phyloP scores from a whole-genome alignment of 2,888 invertebrate species.

The Dasysyrphus albostriatus region DNA sequence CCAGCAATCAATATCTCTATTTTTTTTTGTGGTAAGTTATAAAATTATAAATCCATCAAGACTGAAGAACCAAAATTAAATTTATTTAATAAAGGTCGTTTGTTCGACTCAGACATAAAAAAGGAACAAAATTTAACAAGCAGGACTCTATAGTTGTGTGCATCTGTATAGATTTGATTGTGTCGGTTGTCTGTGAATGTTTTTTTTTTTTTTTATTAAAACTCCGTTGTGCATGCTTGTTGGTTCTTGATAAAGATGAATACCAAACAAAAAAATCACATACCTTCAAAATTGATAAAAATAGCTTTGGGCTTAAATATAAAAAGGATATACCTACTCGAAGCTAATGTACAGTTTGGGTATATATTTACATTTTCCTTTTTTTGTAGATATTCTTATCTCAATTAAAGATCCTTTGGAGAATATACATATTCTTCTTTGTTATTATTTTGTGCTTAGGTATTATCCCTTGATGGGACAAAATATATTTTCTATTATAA shows the following conservation, averaged over 20 bases:
- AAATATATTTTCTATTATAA: slow-evolving; percentile 8
- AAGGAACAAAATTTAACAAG: slow-evolving; percentile 49
- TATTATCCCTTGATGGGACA: slow-evolving; percentile 1
- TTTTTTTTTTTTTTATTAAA: slow-evolving; percentile 17
- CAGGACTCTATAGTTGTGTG: neutral
- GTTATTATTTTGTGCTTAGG: neutral
- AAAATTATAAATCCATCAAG: slow-evolving; percentile 49
- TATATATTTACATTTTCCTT: neutral
- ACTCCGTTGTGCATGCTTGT: slow-evolving; percentile 29
- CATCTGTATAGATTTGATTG: neutral
- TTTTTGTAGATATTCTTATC: slow-evolving; percentile 33
- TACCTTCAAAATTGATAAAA: slow-evolving; percentile 42
- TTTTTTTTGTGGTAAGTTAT: neutral
- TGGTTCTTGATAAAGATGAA: slow-evolving; percentile 31
- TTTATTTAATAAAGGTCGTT: slow-evolving; percentile 27
- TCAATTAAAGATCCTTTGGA: slow-evolving; percentile 36
- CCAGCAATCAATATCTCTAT: slow-evolving; percentile 3
- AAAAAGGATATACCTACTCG: slow-evolving; percentile 25
- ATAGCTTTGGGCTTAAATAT: slow-evolving; percentile 40
- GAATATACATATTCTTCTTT: neutral
- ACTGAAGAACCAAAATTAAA: slow-evolving; percentile 35
- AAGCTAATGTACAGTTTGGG: slow-evolving; percentile 6
- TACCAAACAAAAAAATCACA: slow-evolving; percentile 7
- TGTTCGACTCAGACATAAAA: slow-evolving; percentile 45
- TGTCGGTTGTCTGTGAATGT: slow-evolving; percentile 37